Evolutionary conservation across 92 coral and sea anemone species (phyloP).

Genomic region (Phenganax stokvisi): DNA sequence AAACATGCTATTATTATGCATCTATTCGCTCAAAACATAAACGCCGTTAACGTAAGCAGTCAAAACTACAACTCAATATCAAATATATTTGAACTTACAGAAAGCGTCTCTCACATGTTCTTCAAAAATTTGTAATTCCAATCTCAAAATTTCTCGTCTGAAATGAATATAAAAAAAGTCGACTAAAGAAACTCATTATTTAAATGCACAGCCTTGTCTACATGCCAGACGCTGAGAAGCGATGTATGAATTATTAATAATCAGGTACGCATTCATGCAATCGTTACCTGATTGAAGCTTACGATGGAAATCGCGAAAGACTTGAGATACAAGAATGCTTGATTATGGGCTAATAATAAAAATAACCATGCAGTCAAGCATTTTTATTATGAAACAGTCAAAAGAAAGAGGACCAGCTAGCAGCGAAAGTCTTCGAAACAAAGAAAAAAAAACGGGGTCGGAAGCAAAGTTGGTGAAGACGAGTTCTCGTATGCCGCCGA

Average conservation of each 20-base stretch:
- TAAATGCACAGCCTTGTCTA: conserved; percentile 17
- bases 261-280: conserved; percentile 1
- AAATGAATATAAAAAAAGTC: not conserved
- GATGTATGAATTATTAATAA: conserved; percentile 2
- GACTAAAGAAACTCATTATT: not conserved
- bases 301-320: not conserved
- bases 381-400: too few relatives aligned
- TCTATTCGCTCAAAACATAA: not conserved
- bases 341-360: too few relatives aligned
- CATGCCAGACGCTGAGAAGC: not conserved
- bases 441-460: too few relatives aligned
- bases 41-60: not conserved
- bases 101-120: not conserved
- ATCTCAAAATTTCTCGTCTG: not conserved
- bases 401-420: too few relatives aligned
- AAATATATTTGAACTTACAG: not conserved
- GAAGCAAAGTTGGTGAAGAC: too few relatives aligned
- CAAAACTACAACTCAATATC: not conserved
- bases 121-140: not conserved
- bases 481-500: too few relatives aligned
- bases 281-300: not conserved
- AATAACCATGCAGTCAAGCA: too few relatives aligned
- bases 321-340: too few relatives aligned
- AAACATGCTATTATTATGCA: conserved; percentile 1
- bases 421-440: too few relatives aligned